Base-by-base conservation (phyloP, 2,113 vertebrate genomes). In the Mandrillus leucophaeus region DNA sequence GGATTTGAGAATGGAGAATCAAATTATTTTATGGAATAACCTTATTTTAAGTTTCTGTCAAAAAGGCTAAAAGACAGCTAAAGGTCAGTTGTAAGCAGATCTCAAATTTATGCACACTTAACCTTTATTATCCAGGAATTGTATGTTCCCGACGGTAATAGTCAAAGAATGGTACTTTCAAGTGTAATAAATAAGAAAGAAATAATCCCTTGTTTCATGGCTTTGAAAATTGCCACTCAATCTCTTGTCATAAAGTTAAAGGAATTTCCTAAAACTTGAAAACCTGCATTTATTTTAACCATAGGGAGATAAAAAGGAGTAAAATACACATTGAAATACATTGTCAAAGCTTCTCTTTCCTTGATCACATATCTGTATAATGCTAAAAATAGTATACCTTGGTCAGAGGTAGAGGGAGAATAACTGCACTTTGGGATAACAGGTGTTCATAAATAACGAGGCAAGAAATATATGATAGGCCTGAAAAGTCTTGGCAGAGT, bases 61-160 rank as follows among this genome's bases (percentile, higher is more conserved):
- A 94, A 96, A 95, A 86, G 81, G 95, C 72, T 95, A 96, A 95
- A 94, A 64, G 93, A 94, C 92, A 95, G 95, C 23, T 92, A 96
- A 97, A 98, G 97, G 98, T 97, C 96, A 97, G 81, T 79, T 87
- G 96, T 83, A 78, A 91, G 97, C 93, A 68, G 85, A 88, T 88
- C 95, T 97, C 0, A 48, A 96, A 95, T 97, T 97, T 97, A 97
- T 96, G 95, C 96, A 92, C 88, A 90, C 88, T 98, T 96, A 96
- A 97, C 96, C 98, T 98, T 98, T 98, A 97, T 86, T 79, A 81
- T 88, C 45, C n/a, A 72, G 88, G 94, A 81, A 22, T n/a, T 52
- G 85, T 75, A 32, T 85, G 95, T 48, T 85, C 52, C 38, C 43
- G 52, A 70, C 76, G 8, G 45, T 27, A 45, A 82, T 89, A 73